Evolutionary conservation across 2,888 invertebrate species (phyloP).

Genomic region (Sarcophaga caerulescens): DNA sequence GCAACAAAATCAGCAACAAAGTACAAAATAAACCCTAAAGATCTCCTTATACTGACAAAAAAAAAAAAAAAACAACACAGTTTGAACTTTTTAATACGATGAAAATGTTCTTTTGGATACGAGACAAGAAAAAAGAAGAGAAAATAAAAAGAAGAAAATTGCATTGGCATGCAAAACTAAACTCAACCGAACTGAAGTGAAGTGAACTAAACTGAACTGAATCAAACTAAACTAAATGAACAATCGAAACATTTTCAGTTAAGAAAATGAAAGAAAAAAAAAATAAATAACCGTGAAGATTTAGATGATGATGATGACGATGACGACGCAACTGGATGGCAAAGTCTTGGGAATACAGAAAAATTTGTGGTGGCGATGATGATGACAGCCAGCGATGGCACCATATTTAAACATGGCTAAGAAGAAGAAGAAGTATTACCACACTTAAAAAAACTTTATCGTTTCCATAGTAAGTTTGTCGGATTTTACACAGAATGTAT

Average conservation of each 20-base stretch:
- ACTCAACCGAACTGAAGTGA: slow-evolving; percentile 5
- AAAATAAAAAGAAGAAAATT: slow-evolving; percentile 43
- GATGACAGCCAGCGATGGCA: slow-evolving; percentile 40
- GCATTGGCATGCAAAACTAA: slow-evolving; percentile 62
- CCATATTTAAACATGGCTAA: slow-evolving; percentile 38
- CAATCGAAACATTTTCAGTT: slow-evolving; percentile 34
- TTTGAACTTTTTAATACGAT: not conserved
- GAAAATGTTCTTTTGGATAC: slow-evolving; percentile 15
- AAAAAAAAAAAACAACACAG: slow-evolving; percentile 2
- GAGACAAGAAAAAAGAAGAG: not conserved
- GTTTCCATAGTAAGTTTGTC: slow-evolving; percentile 6
- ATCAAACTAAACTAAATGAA: slow-evolving; percentile 25
- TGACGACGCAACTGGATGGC: slow-evolving; percentile 39
- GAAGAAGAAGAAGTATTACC: slow-evolving; percentile 43
- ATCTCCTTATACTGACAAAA: slow-evolving; percentile 20
- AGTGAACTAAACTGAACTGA: slow-evolving; percentile 32
- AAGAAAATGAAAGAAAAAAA: not conserved
- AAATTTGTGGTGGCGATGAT: slow-evolving; percentile 27
- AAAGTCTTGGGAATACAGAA: slow-evolving; percentile 6
- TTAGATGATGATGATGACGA: slow-evolving; percentile 54
- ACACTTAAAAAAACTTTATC: slow-evolving; percentile 42
- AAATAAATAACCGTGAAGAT: slow-evolving; percentile 56
- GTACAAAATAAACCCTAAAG: slow-evolving; percentile 60
- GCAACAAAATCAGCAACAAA: slow-evolving; percentile 38
- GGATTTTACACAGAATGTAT: not conserved